Conservation (phyloP, 2,888 invertebrate species). For the Meliscaeva auricollis region DNA sequence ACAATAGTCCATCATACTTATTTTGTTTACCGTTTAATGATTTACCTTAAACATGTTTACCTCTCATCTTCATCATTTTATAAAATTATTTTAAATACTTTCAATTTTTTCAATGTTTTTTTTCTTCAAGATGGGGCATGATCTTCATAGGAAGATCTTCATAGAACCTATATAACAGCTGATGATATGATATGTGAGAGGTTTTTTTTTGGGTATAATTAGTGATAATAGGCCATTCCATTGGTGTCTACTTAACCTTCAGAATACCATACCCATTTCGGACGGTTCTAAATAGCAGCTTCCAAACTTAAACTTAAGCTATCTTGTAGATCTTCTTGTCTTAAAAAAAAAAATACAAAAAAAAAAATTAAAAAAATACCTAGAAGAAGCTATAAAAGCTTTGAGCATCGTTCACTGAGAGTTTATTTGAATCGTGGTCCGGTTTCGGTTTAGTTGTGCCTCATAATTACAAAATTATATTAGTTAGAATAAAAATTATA, state of each 20-base stretch:
- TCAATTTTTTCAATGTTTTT: conserved; percentile 8
- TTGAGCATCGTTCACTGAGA: conserved; percentile 49
- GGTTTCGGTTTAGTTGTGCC: conserved; percentile 58
- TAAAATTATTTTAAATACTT: not conserved
- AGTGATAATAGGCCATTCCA: conserved; percentile 12
- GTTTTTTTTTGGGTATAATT: conserved; percentile 13
- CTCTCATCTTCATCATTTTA: not conserved
- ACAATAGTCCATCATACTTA: not conserved
- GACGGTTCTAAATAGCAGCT: conserved; percentile 40
- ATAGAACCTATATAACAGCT: conserved; percentile 3
- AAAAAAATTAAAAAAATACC: no score
- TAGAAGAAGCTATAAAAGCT: conserved; percentile 67
- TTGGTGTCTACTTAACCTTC: conserved; percentile 60
- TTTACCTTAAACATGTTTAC: not conserved
- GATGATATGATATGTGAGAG: conserved; percentile 17
- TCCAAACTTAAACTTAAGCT: conserved; percentile 18
- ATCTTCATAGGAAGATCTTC: not conserved
- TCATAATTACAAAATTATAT: conserved; percentile 5
- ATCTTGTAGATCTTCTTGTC: conserved; percentile 8
- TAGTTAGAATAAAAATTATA: conserved; percentile 5
- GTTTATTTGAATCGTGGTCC: conserved; percentile 62
- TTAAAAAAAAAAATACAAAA: no score
- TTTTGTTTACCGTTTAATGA: conserved; percentile 1
- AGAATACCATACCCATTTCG: conserved; percentile 50
- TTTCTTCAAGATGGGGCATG: not conserved